Percentiles rank a stretch among this genome's conserved stretches.
These are phyloP conservation scores for Clivina fossor DNA, from an alignment of 2,888 invertebrate genomes.

Conservation along the genomic window DNA sequence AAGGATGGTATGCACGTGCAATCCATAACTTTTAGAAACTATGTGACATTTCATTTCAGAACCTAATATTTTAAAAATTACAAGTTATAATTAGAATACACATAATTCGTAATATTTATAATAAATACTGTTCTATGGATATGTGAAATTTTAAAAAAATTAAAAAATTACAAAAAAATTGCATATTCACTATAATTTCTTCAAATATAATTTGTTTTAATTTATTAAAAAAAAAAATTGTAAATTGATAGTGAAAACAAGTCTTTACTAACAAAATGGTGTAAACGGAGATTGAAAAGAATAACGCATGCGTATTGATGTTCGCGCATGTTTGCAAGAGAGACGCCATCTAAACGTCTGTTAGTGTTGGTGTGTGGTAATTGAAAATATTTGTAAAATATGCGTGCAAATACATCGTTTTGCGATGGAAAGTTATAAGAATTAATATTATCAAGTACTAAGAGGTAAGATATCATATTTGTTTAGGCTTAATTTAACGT, in stretches of 20 bases:
- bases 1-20: conserved; percentile 16
- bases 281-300: conserved; percentile 10
- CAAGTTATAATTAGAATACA: too few relatives aligned
- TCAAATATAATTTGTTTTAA: too few relatives aligned
- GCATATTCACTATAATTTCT: too few relatives aligned
- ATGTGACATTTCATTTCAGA: conserved; percentile 1
- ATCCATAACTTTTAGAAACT: too few relatives aligned
- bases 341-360: conserved; percentile 35
- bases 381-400: conserved; percentile 34
- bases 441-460: conserved; percentile 21
- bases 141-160: too few relatives aligned
- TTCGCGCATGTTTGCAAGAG: conserved; percentile 34
- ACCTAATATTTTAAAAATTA: too few relatives aligned
- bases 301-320: conserved; percentile 23
- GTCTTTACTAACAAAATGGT: not conserved
- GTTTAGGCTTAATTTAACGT: conserved; percentile 8
- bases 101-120: too few relatives aligned
- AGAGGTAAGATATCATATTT: conserved; percentile 26
- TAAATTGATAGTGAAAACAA: conserved; percentile 28
- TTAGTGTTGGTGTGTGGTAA: conserved; percentile 35
- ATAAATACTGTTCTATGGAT: too few relatives aligned
- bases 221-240: too few relatives aligned
- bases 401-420: conserved; percentile 31
- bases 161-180: too few relatives aligned
- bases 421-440: conserved; percentile 27